Conservation (phyloP, 2,113 vertebrate genomes). For the Pluvialis apricaria region DNA sequence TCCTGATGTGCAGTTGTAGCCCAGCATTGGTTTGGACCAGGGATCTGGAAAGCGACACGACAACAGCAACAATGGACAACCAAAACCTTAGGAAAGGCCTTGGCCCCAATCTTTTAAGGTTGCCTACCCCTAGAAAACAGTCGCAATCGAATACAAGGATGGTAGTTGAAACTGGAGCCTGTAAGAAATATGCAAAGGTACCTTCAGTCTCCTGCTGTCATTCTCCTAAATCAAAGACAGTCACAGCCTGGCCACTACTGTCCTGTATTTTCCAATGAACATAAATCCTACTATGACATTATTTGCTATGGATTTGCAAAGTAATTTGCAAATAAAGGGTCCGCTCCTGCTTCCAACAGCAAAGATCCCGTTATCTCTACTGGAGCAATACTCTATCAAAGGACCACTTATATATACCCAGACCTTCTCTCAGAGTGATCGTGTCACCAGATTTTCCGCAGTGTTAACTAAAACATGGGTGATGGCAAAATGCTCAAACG, state of each 20-base stretch:
- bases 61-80: neutral
- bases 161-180: neutral
- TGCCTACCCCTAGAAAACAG: neutral
- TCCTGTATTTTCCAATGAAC: neutral
- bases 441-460: neutral
- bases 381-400: neutral
- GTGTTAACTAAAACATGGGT: neutral
- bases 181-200: neutral
- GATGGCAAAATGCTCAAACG: neutral
- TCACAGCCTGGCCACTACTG: neutral
- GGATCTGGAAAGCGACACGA: neutral
- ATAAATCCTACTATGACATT: neutral
- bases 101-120: neutral
- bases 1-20: neutral
- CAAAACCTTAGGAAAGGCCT: neutral
- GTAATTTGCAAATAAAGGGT: neutral
- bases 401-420: neutral
- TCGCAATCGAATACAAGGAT: neutral
- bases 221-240: neutral
- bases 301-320: neutral
- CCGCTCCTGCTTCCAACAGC: neutral
- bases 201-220: neutral
- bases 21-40: neutral
- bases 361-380: neutral
- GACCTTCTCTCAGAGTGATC: neutral